Percentiles rank a stretch among this genome's conserved stretches.
These are phyloP conservation scores for Lepilemur septentrionalis DNA, from an alignment of 2,797 vertebrate genomes.

Conservation along the genomic window DNA sequence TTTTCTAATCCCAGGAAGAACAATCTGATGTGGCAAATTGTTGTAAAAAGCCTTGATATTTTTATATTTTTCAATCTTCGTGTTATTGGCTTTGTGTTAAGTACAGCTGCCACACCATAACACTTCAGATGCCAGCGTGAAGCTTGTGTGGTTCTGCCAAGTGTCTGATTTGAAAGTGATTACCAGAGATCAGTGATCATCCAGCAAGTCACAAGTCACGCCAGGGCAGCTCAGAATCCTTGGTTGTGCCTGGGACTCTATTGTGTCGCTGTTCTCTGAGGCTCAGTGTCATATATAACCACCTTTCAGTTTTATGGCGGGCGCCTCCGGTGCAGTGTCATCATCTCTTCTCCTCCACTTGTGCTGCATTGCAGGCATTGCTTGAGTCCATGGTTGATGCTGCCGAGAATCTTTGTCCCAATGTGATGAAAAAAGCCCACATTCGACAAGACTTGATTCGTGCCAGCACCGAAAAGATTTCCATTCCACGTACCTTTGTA, in stretches of 20 bases:
- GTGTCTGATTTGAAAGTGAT: not conserved
- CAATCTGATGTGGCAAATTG: not conserved
- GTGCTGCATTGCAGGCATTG: slow-evolving; percentile 84
- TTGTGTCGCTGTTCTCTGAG: not conserved
- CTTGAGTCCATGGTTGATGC: slow-evolving; percentile 96
- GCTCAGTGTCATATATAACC: not conserved
- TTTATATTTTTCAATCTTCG: not conserved
- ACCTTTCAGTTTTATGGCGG: not conserved
- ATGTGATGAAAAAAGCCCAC: slow-evolving; percentile 92
- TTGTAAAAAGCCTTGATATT: not conserved
- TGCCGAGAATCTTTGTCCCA: slow-evolving; percentile 94
- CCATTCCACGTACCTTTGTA: slow-evolving; percentile 94
- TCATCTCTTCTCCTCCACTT: not conserved
- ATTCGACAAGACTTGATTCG: slow-evolving; percentile 94
- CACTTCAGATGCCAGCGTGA: not conserved
- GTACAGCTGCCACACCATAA: not conserved
- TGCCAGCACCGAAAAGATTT: slow-evolving; percentile 93
- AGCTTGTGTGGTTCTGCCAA: not conserved
- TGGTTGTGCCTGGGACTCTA: fast-evolving
- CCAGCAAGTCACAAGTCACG: not conserved
- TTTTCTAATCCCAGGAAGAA: not conserved
- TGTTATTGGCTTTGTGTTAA: not conserved
- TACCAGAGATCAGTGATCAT: not conserved
- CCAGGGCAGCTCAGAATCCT: not conserved
- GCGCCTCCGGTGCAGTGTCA: fast-evolving